Percentiles rank a stretch among this genome's conserved stretches.
Evolutionary conservation across 2,113 vertebrate genomes (phyloP).

Genomic region (Bos javanicus): DNA sequence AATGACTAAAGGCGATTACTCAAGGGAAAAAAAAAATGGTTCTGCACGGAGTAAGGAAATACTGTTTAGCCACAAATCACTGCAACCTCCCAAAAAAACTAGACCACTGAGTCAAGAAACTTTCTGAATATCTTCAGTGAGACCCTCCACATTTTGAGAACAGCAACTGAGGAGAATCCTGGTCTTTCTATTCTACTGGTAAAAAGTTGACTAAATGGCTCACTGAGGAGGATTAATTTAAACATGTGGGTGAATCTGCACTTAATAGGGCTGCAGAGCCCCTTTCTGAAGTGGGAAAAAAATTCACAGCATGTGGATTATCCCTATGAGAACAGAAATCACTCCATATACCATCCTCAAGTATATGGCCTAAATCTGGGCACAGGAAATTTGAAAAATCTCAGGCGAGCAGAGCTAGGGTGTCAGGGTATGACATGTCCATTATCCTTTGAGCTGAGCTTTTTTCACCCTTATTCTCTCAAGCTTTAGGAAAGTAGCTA

Average conservation of each 20-base stretch:
- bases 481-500: neutral
- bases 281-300: neutral
- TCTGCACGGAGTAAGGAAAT: neutral
- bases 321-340: neutral
- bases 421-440: neutral
- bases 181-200: neutral
- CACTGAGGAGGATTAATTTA: neutral
- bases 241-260: neutral
- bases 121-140: neutral
- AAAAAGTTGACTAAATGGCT: neutral
- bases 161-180: neutral
- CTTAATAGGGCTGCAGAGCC: neutral
- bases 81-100: neutral
- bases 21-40: neutral
- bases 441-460: too few species aligned
- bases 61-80: neutral
- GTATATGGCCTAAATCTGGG: neutral
- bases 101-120: neutral
- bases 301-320: neutral
- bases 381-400: neutral
- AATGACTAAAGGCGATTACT: too few species aligned
- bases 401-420: neutral
- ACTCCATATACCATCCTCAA: neutral
- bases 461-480: neutral
- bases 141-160: neutral